A percentile compares a stretch with the other conserved stretches of the same genome.
Evolutionary conservation across 2,888 invertebrate species (phyloP).

Genomic region (Magallana nippona): DNA sequence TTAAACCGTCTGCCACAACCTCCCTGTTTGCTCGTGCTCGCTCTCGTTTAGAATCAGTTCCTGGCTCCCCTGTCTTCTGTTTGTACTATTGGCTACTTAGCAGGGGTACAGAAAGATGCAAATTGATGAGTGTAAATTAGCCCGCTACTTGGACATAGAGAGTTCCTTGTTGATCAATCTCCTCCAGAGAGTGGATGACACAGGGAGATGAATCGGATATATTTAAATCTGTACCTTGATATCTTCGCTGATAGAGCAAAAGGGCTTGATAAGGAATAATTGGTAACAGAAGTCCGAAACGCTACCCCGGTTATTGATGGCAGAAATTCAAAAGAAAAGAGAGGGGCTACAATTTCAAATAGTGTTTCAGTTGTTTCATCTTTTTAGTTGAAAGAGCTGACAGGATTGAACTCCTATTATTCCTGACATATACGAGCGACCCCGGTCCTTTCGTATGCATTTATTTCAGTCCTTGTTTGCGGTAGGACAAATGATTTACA

Average conservation of each 20-base stretch:
- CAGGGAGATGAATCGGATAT: constrained; percentile 6
- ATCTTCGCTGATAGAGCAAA: constrained; percentile 15
- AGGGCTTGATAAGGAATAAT: constrained; percentile 30
- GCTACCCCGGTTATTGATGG: background rate
- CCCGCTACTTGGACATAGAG: constrained; percentile 6
- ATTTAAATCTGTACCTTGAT: constrained; percentile 19
- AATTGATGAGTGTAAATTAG: constrained; percentile 18
- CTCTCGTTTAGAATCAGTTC: constrained; percentile 1
- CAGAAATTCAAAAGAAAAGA: background rate
- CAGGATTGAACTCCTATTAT: no score
- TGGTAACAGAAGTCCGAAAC: constrained; percentile 2
- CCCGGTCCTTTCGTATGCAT: no score
- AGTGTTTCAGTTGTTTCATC: no score
- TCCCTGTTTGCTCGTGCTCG: background rate
- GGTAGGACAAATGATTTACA: no score
- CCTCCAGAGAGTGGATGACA: background rate
- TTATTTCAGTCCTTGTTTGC: no score
- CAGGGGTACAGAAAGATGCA: constrained; percentile 15
- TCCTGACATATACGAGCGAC: no score
- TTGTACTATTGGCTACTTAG: constrained; percentile 12
- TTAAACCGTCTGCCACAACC: background rate
- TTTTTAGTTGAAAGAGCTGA: no score
- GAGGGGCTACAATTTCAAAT: background rate
- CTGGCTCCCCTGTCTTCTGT: background rate
- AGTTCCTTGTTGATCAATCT: background rate